Conservation (phyloP, 2,888 invertebrate species). For the Cephalotes varians region DNA sequence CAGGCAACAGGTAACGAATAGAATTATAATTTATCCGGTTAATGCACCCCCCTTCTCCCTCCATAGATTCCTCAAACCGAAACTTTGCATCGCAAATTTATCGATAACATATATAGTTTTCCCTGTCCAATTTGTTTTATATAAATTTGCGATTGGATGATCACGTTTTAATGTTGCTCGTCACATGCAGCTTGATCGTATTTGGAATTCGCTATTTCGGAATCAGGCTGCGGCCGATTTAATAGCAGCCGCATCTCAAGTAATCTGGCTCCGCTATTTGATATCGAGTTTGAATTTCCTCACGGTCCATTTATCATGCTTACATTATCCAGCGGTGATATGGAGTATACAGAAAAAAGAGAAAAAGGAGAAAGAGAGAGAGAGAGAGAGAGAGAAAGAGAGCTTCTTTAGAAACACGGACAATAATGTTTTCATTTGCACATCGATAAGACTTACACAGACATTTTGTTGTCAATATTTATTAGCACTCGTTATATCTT, state of each 20-base stretch:
- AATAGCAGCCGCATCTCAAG: slow-evolving; percentile 13
- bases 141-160: neutral
- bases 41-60: too few species aligned
- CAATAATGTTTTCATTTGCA: neutral
- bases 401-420: neutral
- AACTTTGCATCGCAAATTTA: slow-evolving; percentile 12
- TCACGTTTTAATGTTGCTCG: slow-evolving; percentile 7
- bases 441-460: neutral
- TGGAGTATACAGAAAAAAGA: neutral
- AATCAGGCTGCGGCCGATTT: slow-evolving; percentile 10
- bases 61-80: neutral
- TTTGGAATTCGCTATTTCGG: too few species aligned
- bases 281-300: slow-evolving; percentile 26
- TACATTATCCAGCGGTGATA: neutral
- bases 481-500: neutral
- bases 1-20: neutral
- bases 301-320: slow-evolving; percentile 6
- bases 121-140: neutral
- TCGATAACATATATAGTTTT: neutral
- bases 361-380: neutral
- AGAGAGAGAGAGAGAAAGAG: neutral
- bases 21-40: slow-evolving; percentile 32
- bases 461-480: neutral
- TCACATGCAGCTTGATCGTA: neutral
- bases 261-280: neutral